phyloP scores from a whole-genome alignment of 2,888 invertebrate species.

The Ditylenchus weischeri region DNA sequence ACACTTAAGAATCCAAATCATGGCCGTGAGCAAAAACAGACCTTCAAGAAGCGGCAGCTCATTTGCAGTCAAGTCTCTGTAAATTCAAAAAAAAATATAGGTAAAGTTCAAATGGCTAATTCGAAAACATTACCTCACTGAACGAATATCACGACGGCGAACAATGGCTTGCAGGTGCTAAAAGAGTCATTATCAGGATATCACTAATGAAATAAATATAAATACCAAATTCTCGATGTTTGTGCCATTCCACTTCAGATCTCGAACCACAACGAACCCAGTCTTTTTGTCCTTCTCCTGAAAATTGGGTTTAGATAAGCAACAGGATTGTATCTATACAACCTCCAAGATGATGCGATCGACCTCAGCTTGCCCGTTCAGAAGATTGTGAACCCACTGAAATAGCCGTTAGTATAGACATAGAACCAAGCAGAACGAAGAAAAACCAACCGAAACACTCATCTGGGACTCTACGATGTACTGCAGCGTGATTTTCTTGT shows the following conservation, averaged over 20 bases:
- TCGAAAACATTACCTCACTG: constrained; percentile 66
- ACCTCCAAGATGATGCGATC: constrained; percentile 78
- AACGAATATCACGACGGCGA: constrained; percentile 73
- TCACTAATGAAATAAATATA: no score
- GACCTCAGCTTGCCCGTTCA: constrained; percentile 82
- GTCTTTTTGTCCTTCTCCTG: no score
- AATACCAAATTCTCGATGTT: constrained; percentile 68
- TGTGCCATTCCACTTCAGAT: constrained; percentile 92
- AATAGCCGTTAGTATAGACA: not conserved
- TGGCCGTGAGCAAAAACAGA: no score
- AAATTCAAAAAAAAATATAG: constrained; percentile 13
- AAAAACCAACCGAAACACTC: constrained; percentile 5
- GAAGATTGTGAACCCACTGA: no score
- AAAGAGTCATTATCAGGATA: no score
- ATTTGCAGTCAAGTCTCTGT: constrained; percentile 70
- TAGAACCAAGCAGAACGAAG: constrained; percentile 1
- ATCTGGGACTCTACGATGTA: constrained; percentile 65
- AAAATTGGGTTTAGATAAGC: no score
- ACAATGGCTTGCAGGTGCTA: constrained; percentile 77
- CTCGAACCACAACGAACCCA: constrained; percentile 85
- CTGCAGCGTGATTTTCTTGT: constrained; percentile 75
- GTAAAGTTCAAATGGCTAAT: not conserved
- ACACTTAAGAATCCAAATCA: not conserved
- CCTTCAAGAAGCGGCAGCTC: constrained; percentile 78
- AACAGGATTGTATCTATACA: no score